Conservation (phyloP, 1,140 invertebrate genomes). For the Platyscapa corneri region DNA sequence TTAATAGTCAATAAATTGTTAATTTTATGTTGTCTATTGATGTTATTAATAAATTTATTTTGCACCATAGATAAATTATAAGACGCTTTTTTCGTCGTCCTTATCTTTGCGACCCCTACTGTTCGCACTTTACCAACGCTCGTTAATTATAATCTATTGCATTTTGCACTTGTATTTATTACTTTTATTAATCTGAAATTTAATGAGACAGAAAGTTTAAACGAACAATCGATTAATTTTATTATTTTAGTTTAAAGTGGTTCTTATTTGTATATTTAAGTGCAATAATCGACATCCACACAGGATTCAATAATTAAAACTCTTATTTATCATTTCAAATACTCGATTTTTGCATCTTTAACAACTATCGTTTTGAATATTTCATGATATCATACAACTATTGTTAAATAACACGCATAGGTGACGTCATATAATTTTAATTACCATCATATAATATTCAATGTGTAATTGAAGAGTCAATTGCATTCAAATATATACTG, state of each 20-base stretch:
- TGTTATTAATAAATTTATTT: neutral
- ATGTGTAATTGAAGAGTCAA: no score
- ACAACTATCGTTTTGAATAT: no score
- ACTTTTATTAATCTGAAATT: neutral
- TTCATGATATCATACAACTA: no score
- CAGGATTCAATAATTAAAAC: no score
- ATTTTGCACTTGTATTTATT: neutral
- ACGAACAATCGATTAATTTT: neutral
- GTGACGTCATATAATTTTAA: no score
- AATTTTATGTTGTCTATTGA: neutral
- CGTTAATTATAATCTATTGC: neutral
- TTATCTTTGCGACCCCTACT: neutral
- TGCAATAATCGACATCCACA: no score
- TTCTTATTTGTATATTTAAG: no score
- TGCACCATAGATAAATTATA: neutral
- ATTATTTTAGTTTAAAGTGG: neutral
- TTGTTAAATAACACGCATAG: no score
- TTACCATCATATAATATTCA: no score
- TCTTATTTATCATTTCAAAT: no score
- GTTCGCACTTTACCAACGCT: neutral
- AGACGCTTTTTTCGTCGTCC: neutral
- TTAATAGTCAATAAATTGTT: neutral
- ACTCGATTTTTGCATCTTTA: no score
- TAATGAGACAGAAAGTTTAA: neutral
- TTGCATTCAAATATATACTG: no score